These are phyloP conservation scores for Leptodactylus fallax DNA, from an alignment of 2,797 vertebrate species.

Conservation along the genomic window DNA sequence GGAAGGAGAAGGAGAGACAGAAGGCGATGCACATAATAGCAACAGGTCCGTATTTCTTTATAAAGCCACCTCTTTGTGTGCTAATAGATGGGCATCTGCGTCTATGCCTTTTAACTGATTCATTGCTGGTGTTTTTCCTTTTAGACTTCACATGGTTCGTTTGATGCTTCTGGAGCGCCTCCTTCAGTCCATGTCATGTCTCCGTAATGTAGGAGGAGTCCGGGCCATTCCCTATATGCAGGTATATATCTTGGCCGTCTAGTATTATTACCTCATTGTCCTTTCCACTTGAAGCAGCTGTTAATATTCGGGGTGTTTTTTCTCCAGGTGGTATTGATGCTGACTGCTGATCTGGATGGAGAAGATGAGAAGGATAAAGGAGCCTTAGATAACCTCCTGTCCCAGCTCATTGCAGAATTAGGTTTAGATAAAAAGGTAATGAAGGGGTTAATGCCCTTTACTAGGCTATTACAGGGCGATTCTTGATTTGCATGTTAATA, in stretches of 20 bases:
- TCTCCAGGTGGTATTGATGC: conserved; percentile 91
- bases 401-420: conserved; percentile 93
- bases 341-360: conserved; percentile 96
- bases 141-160: conserved; percentile 95
- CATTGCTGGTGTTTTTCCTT: conserved; percentile 19
- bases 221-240: conserved; percentile 99
- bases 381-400: conserved; percentile 92
- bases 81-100: neutral
- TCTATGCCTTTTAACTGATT: neutral
- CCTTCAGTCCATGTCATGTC: conserved; percentile 90
- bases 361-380: conserved; percentile 99
- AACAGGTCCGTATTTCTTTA: conserved; percentile 81
- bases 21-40: conserved; percentile 94
- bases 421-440: conserved; percentile 95
- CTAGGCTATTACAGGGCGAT: neutral
- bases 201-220: conserved; percentile 93
- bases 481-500: neutral
- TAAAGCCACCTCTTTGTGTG: neutral
- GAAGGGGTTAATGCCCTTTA: neutral
- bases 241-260: conserved; percentile 66
- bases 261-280: neutral
- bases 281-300: neutral
- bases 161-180: conserved; percentile 95
- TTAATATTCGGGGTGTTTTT: neutral
- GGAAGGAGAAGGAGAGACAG: conserved; percentile 90